Evolutionary conservation across 2,888 invertebrate genomes (phyloP).

Genomic region (Quadriops clusia): DNA sequence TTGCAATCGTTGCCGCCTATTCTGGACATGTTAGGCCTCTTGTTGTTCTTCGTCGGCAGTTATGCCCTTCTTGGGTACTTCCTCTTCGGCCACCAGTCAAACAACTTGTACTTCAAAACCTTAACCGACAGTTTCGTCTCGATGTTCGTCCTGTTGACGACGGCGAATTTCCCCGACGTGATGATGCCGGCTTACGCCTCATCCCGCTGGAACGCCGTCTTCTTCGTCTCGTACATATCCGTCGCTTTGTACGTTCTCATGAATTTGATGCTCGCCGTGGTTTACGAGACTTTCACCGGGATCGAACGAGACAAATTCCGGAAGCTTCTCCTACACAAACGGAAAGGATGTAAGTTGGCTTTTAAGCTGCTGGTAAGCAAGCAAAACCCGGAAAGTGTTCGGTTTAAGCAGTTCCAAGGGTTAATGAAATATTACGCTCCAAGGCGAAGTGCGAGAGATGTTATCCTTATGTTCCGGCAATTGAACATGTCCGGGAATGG

Average conservation of each 20-base stretch:
- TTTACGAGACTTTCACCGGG: conserved; percentile 79
- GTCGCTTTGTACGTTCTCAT: conserved; percentile 42
- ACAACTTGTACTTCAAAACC: conserved; percentile 66
- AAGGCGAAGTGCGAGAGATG: conserved; percentile 56
- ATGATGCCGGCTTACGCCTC: conserved; percentile 84
- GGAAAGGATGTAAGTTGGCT: conserved; percentile 69
- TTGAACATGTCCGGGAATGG: conserved; percentile 59
- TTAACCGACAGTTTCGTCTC: conserved; percentile 75
- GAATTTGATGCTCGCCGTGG: conserved; percentile 72
- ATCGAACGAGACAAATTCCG: conserved; percentile 78
- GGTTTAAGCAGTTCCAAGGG: conserved; percentile 67
- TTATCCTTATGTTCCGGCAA: conserved; percentile 69
- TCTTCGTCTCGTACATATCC: conserved; percentile 76
- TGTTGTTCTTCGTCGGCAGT: conserved; percentile 74
- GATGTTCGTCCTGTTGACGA: conserved; percentile 80
- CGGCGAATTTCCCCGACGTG: conserved; percentile 85
- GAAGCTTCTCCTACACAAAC: conserved; percentile 67
- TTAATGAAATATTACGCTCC: conserved; percentile 69
- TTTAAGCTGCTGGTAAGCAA: conserved; percentile 71
- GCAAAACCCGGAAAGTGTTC: conserved; percentile 54
- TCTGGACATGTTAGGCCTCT: conserved; percentile 72
- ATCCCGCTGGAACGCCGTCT: conserved; percentile 71
- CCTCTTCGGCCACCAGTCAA: conserved; percentile 60
- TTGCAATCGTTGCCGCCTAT: conserved; percentile 78
- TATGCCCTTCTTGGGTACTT: conserved; percentile 75